phyloP scores from a whole-genome alignment of 2,888 invertebrate genomes.

The Alloscopus bannaensis region DNA sequence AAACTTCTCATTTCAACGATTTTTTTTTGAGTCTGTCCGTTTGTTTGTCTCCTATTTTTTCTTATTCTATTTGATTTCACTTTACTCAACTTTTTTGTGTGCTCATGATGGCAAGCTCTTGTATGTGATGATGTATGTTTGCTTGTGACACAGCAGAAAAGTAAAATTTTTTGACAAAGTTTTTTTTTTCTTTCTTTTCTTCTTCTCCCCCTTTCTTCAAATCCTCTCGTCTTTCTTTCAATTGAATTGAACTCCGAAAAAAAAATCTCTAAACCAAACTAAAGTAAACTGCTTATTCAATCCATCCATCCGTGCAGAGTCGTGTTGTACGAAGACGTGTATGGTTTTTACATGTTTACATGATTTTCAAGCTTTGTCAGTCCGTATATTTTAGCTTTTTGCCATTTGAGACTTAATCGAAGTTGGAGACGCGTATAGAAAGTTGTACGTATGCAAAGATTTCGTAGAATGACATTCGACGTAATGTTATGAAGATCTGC shows the following conservation, averaged over 20 bases:
- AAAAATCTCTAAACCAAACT: constrained; percentile 59
- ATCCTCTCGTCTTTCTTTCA: constrained; percentile 49
- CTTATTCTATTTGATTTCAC: constrained; percentile 44
- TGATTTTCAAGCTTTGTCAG: too few relatives aligned
- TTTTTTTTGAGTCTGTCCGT: constrained; percentile 33
- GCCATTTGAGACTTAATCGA: constrained; percentile 44
- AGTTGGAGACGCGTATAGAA: constrained; percentile 2
- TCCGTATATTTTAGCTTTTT: constrained; percentile 8
- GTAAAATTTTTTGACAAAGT: constrained; percentile 54
- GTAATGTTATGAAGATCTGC: not conserved
- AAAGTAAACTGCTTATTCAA: constrained; percentile 59
- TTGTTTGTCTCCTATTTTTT: constrained; percentile 52
- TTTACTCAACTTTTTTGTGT: constrained; percentile 22
- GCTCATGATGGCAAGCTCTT: constrained; percentile 44
- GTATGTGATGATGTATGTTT: constrained; percentile 60
- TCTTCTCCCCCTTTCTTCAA: constrained; percentile 39
- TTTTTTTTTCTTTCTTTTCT: constrained; percentile 38
- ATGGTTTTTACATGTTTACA: constrained; percentile 17
- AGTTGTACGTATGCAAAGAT: constrained; percentile 6
- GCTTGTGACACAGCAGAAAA: constrained; percentile 62
- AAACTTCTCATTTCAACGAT: too few relatives aligned
- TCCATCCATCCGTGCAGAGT: constrained; percentile 48
- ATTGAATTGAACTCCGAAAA: constrained; percentile 54
- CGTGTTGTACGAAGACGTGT: constrained; percentile 36
- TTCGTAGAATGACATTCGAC: not conserved